Evolutionary conservation across 2,797 vertebrate species (phyloP).

Genomic region (Macrochelys suwanniensis): DNA sequence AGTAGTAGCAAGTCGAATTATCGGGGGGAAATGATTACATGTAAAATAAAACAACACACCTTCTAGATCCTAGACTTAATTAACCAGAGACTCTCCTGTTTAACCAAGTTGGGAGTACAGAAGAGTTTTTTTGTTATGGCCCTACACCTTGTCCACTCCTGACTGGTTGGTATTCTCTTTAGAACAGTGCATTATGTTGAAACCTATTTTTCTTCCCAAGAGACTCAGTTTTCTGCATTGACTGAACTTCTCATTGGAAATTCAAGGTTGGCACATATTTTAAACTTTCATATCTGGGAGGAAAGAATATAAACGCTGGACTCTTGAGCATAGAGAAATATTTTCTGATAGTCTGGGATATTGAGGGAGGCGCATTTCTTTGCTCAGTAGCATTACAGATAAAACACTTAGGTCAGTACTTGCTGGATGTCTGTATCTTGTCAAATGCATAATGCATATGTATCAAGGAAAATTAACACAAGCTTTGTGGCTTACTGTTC

Average conservation of each 20-base stretch:
- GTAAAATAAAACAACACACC: too few relatives aligned
- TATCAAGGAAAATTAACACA: neutral
- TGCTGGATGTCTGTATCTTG: rapidly evolving
- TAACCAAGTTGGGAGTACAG: neutral
- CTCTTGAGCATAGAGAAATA: neutral
- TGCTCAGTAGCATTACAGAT: neutral
- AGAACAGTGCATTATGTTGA: rapidly evolving
- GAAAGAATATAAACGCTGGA: rapidly evolving
- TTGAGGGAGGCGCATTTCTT: neutral
- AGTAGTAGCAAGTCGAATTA: too few relatives aligned
- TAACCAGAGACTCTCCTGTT: too few relatives aligned
- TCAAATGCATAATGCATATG: rapidly evolving
- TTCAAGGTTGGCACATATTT: rapidly evolving
- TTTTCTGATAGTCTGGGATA: neutral
- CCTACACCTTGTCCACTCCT: rapidly evolving
- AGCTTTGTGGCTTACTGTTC: neutral
- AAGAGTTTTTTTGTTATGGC: neutral
- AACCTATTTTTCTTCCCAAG: neutral
- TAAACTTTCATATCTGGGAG: neutral
- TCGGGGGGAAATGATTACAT: too few relatives aligned
- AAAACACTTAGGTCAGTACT: rapidly evolving
- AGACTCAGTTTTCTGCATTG: neutral
- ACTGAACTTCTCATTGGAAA: neutral
- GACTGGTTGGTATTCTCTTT: rapidly evolving
- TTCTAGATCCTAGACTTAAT: too few relatives aligned